Evolutionary conservation across 2,797 vertebrate species (phyloP), one percentile per base, ranked within the genome.

Genomic region (Manis crassicaudata): DNA sequence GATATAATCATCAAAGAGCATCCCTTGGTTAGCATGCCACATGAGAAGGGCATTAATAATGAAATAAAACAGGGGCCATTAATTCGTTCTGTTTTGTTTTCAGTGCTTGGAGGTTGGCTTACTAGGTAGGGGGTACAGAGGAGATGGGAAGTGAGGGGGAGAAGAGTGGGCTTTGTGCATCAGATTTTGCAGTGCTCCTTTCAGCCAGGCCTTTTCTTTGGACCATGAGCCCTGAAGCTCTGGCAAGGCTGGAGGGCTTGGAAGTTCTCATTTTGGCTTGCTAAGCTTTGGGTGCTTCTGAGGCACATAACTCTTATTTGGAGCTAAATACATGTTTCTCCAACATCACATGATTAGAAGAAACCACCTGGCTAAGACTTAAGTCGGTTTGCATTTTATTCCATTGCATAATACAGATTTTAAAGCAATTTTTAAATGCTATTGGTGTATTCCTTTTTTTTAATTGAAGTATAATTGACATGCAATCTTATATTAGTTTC

Each of bases 1-100:
- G 98, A 98, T 98, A 98, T 32, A 98, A 98, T 98, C 98, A 98
- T 98, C 98, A 98, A 99, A 98, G 98, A 97, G 96, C 91, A 97
- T 98, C 97, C 96, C 97, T 97, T 97, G 98, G 98, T 97, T 98
- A 92, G 97, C 62, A 86, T 97, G 97, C 96, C 96, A 95, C 96
- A 97, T 93, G 97, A 97, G 97, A 98, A 94, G 96, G 95, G 89
- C 97, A 97, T 98, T 98, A 98, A 98, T 98, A 98, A 98, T 98
- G 98, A 98, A 98, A 98, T 46, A 96, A 96, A 98, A 98, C 98
- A 98, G 98, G 98, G 97, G 92, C 89, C 97, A 97, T 98, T 98
- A 98, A 98, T 97, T 90, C 89, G 60, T 98, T 97, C 98, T 98
- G 98, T 97, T 98, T 98, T 98, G 97, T 98, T 98, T 98, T 98